Conservation (phyloP, 2,797 vertebrate species). For the Loriculus beryllinus region DNA sequence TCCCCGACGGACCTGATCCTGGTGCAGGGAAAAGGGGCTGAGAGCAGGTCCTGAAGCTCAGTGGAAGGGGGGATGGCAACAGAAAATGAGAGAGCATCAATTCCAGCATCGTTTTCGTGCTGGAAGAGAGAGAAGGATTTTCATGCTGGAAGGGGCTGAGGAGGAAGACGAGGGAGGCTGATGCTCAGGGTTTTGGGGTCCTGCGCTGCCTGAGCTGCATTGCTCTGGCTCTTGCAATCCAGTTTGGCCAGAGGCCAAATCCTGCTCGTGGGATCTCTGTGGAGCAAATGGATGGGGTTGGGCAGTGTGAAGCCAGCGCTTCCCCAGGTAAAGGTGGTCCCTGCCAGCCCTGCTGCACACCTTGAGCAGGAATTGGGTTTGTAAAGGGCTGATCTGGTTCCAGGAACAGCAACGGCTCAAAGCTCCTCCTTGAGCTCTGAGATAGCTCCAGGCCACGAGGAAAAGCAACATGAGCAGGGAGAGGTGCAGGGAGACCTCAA, state of each 20-base stretch:
- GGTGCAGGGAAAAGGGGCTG: rapidly evolving
- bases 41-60: rapidly evolving
- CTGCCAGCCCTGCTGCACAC: rapidly evolving
- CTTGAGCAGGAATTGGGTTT: rapidly evolving
- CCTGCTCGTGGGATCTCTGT: neutral
- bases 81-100: rapidly evolving
- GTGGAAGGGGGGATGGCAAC: rapidly evolving
- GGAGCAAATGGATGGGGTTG: neutral
- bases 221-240: neutral
- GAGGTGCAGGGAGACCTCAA: neutral
- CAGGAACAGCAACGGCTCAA: rapidly evolving
- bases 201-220: rapidly evolving
- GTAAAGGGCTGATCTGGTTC: neutral
- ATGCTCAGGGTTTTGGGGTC: rapidly evolving
- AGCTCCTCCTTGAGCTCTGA: neutral
- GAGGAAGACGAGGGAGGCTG: rapidly evolving
- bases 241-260: neutral
- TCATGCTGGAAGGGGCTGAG: neutral
- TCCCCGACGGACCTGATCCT: neutral
- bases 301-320: rapidly evolving
- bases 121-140: neutral
- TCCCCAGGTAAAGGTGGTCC: neutral
- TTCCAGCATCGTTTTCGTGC: neutral
- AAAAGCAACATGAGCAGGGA: neutral
- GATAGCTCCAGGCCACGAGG: neutral